Base-by-base conservation (phyloP, 2,888 invertebrate genomes). In the Apotomis turbidana region DNA sequence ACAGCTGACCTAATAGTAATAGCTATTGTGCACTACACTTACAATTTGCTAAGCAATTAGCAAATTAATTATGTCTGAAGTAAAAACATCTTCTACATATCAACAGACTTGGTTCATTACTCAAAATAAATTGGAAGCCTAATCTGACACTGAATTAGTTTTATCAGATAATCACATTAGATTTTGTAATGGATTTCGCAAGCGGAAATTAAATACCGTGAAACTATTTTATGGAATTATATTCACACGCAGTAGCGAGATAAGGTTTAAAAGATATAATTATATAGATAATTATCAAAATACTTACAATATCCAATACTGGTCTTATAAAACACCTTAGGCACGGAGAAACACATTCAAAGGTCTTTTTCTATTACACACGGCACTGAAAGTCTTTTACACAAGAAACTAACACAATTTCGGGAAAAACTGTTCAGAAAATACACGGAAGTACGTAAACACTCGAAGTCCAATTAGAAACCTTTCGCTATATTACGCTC, bases 311-410 rank as follows among this genome's bases (percentile, higher is more conserved):
- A 63, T 63, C 52, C 68, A 58, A 63, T 52, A 72, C 57, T 63
- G 62, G 54, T 63, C 58, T 49, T 63, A 63, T 68, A 68, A 59
- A 72, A 52, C 63, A 58, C 68, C 62, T 68, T 62, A 13, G 44
- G 52, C 68, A 63, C 72, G 58, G 68, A 68, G 63, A 68, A 60
- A 57, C 68, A 63, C 72, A 72, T 72, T 72, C 72, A 72, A 72
- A 68, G 52, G 72, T 72, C 68, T 72, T 67, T 68, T 63, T 68
- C 52, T 46, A 52, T 38, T 38, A 15, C 58, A 41, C 72, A 72
- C 62, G 15, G 10, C 72, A 72, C 68, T 62, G 51, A 71, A 70
- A 66, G 57, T 58, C 27, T 57, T 59, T 57, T n/a, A 41, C 58
- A 68, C 52, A 52, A 54, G 55, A 72, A 57, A 63, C 63, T 52